These are phyloP conservation scores for Seriola quinqueradiata DNA, from an alignment of 2,113 vertebrate species.

Conservation along the genomic window DNA sequence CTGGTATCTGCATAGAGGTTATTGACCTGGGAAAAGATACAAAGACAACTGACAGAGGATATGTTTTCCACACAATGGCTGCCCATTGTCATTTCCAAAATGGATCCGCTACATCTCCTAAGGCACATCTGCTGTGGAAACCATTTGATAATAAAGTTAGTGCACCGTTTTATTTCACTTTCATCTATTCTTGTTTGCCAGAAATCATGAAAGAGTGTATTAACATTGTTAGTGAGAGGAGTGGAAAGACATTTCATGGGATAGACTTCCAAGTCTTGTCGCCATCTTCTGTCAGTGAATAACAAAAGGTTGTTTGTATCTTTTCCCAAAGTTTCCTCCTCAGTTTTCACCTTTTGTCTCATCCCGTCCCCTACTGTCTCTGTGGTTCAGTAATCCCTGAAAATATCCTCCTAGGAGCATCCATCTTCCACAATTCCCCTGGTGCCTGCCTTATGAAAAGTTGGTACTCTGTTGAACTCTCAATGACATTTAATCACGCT, in stretches of 20 bases:
- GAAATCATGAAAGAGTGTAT: constrained; percentile 42
- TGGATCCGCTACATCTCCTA: constrained; percentile 17
- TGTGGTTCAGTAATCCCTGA: background rate
- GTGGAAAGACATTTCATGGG: constrained; percentile 30
- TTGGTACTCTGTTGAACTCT: constrained; percentile 47
- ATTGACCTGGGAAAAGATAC: constrained; percentile 52
- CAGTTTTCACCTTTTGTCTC: constrained; percentile 7
- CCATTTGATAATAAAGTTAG: constrained; percentile 47
- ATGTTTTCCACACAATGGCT: constrained; percentile 65
- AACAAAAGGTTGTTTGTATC: constrained; percentile 5
- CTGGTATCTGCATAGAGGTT: constrained; percentile 56
- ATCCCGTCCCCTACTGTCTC: background rate
- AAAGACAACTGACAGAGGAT: constrained; percentile 56
- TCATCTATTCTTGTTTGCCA: constrained; percentile 35
- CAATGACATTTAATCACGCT: constrained; percentile 51
- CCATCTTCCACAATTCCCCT: background rate
- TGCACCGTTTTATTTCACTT: constrained; percentile 32
- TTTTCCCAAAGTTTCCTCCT: background rate
- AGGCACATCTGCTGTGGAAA: constrained; percentile 56
- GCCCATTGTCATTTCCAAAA: constrained; percentile 57
- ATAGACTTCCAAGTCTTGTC: constrained; percentile 11
- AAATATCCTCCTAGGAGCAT: constrained; percentile 1
- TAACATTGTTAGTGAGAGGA: background rate
- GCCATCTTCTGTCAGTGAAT: background rate
- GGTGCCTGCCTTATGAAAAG: constrained; percentile 38